Conservation (phyloP, 2,113 vertebrate species). For the Tretioscincus oriximinensis region DNA sequence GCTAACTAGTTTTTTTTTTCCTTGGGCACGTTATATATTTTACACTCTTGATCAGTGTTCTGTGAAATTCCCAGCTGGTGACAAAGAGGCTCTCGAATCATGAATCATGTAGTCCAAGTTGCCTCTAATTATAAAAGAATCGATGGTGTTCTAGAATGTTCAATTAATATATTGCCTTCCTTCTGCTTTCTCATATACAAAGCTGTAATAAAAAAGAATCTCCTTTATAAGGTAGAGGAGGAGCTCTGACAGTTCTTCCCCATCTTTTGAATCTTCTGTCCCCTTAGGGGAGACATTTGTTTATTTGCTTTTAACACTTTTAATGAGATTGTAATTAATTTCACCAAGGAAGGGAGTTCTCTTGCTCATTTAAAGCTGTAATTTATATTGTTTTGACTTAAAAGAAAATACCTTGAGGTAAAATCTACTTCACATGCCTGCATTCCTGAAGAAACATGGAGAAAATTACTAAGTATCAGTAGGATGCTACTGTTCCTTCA, state of each 20-base stretch:
- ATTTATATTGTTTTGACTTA: not conserved
- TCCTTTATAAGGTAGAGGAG: not conserved
- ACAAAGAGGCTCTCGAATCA: slow-evolving; percentile 7
- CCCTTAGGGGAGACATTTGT: not conserved
- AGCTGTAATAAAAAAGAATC: not conserved
- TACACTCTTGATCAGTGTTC: slow-evolving; percentile 7
- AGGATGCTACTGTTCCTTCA: no score
- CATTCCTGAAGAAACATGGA: not conserved
- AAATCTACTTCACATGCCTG: not conserved
- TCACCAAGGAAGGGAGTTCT: not conserved
- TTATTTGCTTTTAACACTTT: not conserved
- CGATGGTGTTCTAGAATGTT: not conserved
- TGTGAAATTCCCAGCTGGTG: slow-evolving; percentile 33
- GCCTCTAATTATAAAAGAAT: slow-evolving; percentile 11
- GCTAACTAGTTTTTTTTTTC: slow-evolving; percentile 9
- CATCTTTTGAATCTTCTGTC: not conserved
- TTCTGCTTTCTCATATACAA: not conserved
- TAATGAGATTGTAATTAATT: not conserved
- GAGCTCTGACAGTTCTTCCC: not conserved
- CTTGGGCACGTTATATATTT: slow-evolving; percentile 13
- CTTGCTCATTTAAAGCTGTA: not conserved
- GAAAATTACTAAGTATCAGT: not conserved
- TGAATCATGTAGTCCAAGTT: slow-evolving; percentile 16
- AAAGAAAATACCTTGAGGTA: not conserved
- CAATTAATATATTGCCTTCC: not conserved